These are phyloP conservation scores for Diuraphis noxia DNA, from an alignment of 1,140 invertebrate genomes.

Conservation along the genomic window DNA sequence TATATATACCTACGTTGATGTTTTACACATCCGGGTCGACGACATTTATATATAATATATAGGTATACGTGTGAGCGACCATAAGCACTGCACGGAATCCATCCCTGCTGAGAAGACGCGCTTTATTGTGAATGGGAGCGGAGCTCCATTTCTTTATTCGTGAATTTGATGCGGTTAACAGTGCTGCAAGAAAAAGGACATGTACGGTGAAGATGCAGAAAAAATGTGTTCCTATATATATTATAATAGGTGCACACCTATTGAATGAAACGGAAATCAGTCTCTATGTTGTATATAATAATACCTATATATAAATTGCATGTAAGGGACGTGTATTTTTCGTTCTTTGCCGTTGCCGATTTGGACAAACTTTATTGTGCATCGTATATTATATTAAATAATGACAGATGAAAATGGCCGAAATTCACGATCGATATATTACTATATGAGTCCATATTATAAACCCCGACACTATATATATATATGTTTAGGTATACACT, in stretches of 20 bases:
- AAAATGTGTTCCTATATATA: neutral
- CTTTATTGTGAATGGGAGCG: neutral
- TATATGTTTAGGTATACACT: neutral
- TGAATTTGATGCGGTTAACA: neutral
- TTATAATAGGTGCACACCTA: neutral
- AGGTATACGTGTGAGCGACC: too few relatives aligned
- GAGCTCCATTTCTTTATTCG: neutral
- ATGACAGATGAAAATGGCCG: neutral
- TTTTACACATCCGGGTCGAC: neutral
- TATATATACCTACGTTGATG: neutral
- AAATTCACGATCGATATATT: neutral
- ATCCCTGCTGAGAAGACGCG: neutral
- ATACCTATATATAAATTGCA: neutral
- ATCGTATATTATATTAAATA: constrained; percentile 11
- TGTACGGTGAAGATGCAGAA: neutral
- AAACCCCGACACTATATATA: neutral
- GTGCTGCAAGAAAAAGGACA: neutral
- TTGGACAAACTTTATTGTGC: neutral
- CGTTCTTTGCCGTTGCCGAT: neutral
- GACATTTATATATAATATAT: neutral
- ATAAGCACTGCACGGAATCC: neutral
- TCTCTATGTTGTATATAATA: neutral
- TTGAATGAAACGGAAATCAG: constrained; percentile 7
- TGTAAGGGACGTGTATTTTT: neutral
- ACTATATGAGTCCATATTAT: neutral